These are phyloP conservation scores for Oxyruncus cristatus DNA, from an alignment of 2,113 vertebrate species.

Conservation along the genomic window DNA sequence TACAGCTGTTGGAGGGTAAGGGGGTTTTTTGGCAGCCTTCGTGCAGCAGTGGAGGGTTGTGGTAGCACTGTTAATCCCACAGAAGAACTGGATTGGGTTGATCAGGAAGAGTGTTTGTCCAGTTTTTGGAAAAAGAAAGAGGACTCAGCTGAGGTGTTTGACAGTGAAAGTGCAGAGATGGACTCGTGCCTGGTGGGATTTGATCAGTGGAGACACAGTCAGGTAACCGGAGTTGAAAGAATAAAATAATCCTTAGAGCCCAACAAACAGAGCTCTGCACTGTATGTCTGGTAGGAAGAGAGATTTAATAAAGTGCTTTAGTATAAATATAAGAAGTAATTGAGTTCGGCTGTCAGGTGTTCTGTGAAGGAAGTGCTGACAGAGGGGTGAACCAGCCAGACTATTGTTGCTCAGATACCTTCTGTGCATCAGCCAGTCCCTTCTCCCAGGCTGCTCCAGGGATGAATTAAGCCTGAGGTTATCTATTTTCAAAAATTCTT, in stretches of 20 bases:
- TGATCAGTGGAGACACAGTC: background rate
- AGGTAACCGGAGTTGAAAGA: background rate
- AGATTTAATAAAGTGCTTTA: background rate
- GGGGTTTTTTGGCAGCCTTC: background rate
- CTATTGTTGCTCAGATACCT: background rate
- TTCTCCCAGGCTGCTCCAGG: background rate
- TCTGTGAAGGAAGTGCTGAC: background rate
- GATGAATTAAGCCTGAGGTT: background rate
- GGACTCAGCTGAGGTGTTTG: fast-evolving
- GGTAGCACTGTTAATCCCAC: background rate
- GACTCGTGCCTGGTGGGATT: background rate
- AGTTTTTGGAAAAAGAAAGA: background rate
- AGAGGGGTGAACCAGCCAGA: background rate
- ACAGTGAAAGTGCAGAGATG: background rate
- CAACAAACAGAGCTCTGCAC: background rate
- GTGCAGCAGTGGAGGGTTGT: fast-evolving
- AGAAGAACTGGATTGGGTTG: background rate
- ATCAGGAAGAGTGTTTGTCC: background rate
- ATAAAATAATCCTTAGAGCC: background rate
- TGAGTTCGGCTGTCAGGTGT: background rate
- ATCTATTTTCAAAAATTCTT: background rate
- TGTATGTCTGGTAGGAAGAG: background rate
- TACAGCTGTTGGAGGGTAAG: fast-evolving
- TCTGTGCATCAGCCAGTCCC: background rate
- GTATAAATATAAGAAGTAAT: background rate